Percentiles rank a stretch among this genome's conserved stretches.
phyloP scores from a whole-genome alignment of 2,113 vertebrate species.

The Ciconia maguari region DNA sequence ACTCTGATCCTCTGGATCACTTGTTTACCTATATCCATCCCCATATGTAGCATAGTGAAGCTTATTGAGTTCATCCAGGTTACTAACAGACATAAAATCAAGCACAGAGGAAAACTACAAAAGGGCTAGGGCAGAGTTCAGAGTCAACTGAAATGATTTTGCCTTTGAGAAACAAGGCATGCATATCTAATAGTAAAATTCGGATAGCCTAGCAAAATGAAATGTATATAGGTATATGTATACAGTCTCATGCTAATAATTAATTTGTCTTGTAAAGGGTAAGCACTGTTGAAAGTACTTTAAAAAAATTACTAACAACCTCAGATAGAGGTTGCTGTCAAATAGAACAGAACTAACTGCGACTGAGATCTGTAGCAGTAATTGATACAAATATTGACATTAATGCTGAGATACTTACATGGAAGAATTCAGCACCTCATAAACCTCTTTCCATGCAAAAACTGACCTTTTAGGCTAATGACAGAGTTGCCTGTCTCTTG shows the following conservation, averaged over 20 bases:
- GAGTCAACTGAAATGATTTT: background rate
- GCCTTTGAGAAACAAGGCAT: conserved; percentile 17
- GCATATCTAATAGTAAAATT: background rate
- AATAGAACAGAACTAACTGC: conserved; percentile 11
- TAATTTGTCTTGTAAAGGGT: conserved; percentile 34
- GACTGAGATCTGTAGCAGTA: conserved; percentile 9
- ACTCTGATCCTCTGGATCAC: background rate
- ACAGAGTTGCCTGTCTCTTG: background rate
- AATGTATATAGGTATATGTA: background rate
- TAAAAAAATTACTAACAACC: conserved; percentile 1
- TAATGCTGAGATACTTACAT: conserved; percentile 33
- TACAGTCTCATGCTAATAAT: background rate
- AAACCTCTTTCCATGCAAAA: conserved; percentile 55
- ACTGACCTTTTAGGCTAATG: conserved; percentile 46
- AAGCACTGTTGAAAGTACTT: conserved; percentile 45
- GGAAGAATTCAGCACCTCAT: conserved; percentile 29
- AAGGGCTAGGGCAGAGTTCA: background rate
- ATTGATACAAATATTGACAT: conserved; percentile 52
- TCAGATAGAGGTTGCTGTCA: conserved; percentile 25
- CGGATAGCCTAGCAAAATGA: background rate
- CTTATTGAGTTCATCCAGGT: background rate
- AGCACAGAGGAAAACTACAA: background rate
- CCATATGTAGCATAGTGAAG: background rate
- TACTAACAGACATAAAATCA: background rate
- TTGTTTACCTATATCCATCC: background rate